Evolutionary conservation across 2,797 vertebrate species (phyloP).

Genomic region (Thaleichthys pacificus): DNA sequence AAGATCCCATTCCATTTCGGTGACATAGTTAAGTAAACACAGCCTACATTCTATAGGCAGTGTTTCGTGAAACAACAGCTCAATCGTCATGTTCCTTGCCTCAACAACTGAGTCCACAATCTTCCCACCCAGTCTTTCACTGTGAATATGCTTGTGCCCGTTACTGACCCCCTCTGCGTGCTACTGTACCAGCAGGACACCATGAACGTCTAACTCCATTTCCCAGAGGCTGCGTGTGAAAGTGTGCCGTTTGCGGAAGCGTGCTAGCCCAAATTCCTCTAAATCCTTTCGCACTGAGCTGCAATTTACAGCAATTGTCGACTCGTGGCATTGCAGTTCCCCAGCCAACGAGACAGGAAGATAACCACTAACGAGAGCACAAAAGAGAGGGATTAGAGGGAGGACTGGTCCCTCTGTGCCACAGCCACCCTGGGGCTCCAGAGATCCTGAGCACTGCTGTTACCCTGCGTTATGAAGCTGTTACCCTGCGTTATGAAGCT

Average conservation of each 20-base stretch:
- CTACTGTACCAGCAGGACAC: background rate
- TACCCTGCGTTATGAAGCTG: background rate
- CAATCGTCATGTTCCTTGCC: background rate
- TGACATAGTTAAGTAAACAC: background rate
- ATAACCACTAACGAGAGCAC: constrained; percentile 18
- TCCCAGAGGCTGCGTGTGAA: no score
- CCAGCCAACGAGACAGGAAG: constrained; percentile 36
- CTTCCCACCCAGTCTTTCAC: background rate
- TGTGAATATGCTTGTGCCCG: background rate
- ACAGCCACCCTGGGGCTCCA: constrained; percentile 14
- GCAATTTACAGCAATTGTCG: constrained; percentile 27
- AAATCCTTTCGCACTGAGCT: constrained; percentile 5
- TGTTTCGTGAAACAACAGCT: background rate
- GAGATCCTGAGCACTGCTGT: constrained; percentile 11
- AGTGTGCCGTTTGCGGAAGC: background rate
- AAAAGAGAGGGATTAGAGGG: constrained; percentile 15
- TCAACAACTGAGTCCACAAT: background rate
- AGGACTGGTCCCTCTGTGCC: constrained; percentile 18
- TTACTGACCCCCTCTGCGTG: background rate
- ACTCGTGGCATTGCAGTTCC: constrained; percentile 26
- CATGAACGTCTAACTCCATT: no score
- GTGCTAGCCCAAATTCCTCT: constrained; percentile 6
- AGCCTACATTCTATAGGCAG: background rate
- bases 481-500: no score
- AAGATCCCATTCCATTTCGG: background rate